Evolutionary conservation across 1,140 invertebrate species (phyloP), one percentile per base, ranked within the genome.

Genomic region (Metaphire vulgaris): DNA sequence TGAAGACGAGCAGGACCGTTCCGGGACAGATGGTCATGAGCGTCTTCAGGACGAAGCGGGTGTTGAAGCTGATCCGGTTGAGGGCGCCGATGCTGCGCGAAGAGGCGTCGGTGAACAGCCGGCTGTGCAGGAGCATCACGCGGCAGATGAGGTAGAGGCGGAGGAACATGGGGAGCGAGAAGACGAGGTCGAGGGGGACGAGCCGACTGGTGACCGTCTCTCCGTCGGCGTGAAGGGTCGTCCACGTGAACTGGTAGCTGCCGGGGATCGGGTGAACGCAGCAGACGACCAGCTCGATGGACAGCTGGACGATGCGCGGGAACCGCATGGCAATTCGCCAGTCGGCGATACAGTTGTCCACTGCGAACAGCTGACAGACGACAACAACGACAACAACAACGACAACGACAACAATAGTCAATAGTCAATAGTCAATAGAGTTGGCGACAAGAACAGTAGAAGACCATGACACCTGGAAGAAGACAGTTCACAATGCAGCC

Each of bases 11-110:
- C 80, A 99, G 90, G 76, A 99, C 96, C 69, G 96, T 99, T 80
- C 97, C 98, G 31, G 98, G 98, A 88, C 96, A 99, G 84, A 99
- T 98, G 83, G 97, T 99, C 97, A 99, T 99, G 80, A 99, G 88
- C 69, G 97, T 99, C 89, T 99, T 99, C 82, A 99, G 90, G 82
- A 99, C 97, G 89, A 99, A 99, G 84, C 92, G 91, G 33, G 97
- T 99, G 76, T 77, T 77, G 76, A 77, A 77, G 67, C 72, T 34
- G 34, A 85, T 84, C 21, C 82, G 77, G 78, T 86, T 86, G 31
- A 86, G 80, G 28, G 84, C n/a, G n/a, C n/a, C n/a, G n/a, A n/a
- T n/a, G n/a, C n/a, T n/a, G n/a, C n/a, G n/a, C n/a, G n/a, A n/a
- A n/a, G n/a, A n/a, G n/a, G n/a, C n/a, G n/a, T n/a, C n/a, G n/a